Percentiles rank a stretch among this genome's conserved stretches.
Evolutionary conservation across 1,140 invertebrate species (phyloP).

Genomic region (Leptopilina clavipes): DNA sequence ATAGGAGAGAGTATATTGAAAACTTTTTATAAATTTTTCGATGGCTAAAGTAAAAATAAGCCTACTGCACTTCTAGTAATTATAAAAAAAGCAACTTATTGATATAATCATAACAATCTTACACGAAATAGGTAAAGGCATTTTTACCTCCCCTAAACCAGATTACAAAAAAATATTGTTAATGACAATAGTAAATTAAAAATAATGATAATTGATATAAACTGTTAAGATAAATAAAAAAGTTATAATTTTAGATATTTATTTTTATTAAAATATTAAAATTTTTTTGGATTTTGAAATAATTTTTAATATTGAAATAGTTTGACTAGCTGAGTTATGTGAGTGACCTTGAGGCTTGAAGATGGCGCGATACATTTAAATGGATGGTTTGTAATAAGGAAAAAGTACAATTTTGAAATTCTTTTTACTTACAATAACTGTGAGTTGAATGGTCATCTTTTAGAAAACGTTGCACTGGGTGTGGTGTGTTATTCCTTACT

Average conservation of each 20-base stretch:
- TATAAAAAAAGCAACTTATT: no score
- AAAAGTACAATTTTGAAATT: background rate
- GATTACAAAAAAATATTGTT: no score
- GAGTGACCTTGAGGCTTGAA: background rate
- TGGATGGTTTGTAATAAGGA: background rate
- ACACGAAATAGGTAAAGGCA: no score
- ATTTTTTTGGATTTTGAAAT: background rate
- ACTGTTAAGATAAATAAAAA: background rate
- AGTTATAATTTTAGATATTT: background rate
- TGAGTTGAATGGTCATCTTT: conserved; percentile 38
- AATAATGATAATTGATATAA: no score
- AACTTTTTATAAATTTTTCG: no score
- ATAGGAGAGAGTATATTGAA: no score
- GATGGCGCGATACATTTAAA: background rate
- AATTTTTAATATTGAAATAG: background rate
- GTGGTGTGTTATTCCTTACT: conserved; percentile 56
- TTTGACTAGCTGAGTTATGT: background rate
- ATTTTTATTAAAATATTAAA: background rate
- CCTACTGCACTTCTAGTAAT: no score
- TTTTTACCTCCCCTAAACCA: no score
- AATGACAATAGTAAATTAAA: no score
- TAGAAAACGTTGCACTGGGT: conserved; percentile 52
- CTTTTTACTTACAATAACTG: conserved; percentile 11
- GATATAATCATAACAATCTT: no score
- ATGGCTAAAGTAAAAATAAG: no score